Evolutionary conservation across 2,888 invertebrate genomes (phyloP), one percentile per base, ranked within the genome.

Genomic region (Drosophila basisetae): DNA sequence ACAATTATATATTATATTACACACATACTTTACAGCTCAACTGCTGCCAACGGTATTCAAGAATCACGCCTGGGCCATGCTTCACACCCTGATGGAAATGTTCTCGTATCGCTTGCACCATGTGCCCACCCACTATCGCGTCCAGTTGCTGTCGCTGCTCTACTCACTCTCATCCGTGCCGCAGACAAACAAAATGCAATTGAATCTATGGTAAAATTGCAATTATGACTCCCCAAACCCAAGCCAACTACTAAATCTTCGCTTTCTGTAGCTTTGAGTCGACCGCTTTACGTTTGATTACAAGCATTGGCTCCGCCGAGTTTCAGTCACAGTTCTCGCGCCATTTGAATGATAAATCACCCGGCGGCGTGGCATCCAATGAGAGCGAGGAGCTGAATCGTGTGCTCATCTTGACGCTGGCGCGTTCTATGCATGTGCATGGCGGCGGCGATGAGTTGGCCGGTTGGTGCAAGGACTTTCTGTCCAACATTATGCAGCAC

Each of bases 61-160:
- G 92, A 96, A 96, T 18, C 97, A 98, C 86, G 98, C 98, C 0
- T 98, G 98, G 98, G 98, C 98, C 30, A 98, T 98, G 65, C 94
- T 99, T n/a, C 98, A 99, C 92, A 98, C 98, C 0, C 94, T 99
- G 43, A 93, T 99, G 90, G 99, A 99, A 93, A 99, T 99, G 98
- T 98, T 99, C 93, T 98, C 98, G 73, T 98, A 98, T 92, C 95
- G 99, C 54, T 96, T 99, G 93, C 98, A 99, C 93, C 99, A 99
- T 93, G 98, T 99, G 80, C 98, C 98, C 90, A 98, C 98, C 0
- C 98, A 98, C 94, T 99, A 99, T 93, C 95, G 98, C 62, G 97
- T 99, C 13, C 98, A 99, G 86, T 94, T 99, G 55, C 94, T 99
- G 10, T 97, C 98, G 4, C 97, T 98, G 93, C 95, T 99, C 71